Evolutionary conservation across 2,113 vertebrate species (phyloP).

Genomic region (Sisor rabdophorus): DNA sequence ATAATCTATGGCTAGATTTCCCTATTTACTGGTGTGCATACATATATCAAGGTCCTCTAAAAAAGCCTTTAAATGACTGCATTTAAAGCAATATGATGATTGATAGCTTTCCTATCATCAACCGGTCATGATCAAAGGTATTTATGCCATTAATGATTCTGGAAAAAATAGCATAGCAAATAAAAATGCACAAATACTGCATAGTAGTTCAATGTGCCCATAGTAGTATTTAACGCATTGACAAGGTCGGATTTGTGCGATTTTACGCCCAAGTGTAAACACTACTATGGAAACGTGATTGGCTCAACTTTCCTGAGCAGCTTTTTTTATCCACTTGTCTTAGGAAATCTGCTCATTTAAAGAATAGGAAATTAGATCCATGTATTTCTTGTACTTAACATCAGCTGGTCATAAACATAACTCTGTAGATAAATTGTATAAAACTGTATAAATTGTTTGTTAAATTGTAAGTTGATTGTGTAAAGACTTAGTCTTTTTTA

Average conservation of each 20-base stretch:
- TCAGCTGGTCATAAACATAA: constrained; percentile 35
- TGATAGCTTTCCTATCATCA: constrained; percentile 18
- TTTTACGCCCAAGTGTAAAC: constrained; percentile 69
- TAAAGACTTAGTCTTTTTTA: constrained; percentile 43
- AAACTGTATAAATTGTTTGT: constrained; percentile 45
- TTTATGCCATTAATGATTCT: constrained; percentile 58
- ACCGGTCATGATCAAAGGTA: constrained; percentile 53
- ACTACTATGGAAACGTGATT: constrained; percentile 58
- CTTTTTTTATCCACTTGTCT: constrained; percentile 56
- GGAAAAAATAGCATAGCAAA: constrained; percentile 30
- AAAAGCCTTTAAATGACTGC: constrained; percentile 19
- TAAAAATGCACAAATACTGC: constrained; percentile 51
- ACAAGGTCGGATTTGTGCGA: constrained; percentile 48
- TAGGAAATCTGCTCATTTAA: constrained; percentile 52
- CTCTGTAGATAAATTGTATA: constrained; percentile 45
- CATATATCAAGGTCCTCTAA: not conserved
- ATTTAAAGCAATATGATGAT: constrained; percentile 17
- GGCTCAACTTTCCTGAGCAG: constrained; percentile 70
- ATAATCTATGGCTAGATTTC: constrained; percentile 12
- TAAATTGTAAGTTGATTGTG: constrained; percentile 17
- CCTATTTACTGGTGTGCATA: constrained; percentile 4
- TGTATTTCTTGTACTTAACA: constrained; percentile 30
- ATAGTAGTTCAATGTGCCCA: constrained; percentile 57
- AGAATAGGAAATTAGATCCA: constrained; percentile 49
- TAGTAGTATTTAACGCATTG: constrained; percentile 43